Evolutionary conservation across 2,888 invertebrate genomes (phyloP), one percentile per base, ranked within the genome.

Genomic region (Drosophila trichaetosa): DNA sequence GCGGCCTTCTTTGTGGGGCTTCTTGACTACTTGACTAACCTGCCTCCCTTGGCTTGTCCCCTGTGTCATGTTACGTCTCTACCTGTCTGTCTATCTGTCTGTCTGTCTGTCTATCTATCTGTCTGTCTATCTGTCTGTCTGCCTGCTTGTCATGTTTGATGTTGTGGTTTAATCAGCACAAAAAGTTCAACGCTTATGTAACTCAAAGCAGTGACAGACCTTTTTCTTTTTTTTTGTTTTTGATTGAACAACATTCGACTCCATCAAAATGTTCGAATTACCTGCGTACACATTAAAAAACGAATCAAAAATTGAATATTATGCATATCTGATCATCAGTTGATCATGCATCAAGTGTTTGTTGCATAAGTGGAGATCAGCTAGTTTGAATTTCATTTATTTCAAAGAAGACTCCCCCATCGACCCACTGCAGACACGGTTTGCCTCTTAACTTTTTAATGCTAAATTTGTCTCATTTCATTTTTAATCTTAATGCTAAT

Each of bases 1-100:
- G 48, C 42, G 40, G 58, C 34, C 27, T 57, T 40, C 61, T 73
- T 82, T 82, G 69, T 80, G 58, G 64, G 82, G 80, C 80, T 81
- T 81, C 81, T 58, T 52, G 40, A 33, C 67, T 61, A 34, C 36
- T 42, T 16, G n/a, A 5, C 6, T 46, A 46, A 24, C 46, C 36
- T 46, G 46, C 33, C n/a, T 13, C 46, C n/a, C 62, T 57, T 48
- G 60, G 51, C 66, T 46, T 66, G 40, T 59, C 56, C 60, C 51
- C 51, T 73, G 80, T 74, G 74, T 80, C 74, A 62, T 61, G 63
- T 80, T 77, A 66, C 75, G 38, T 58, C 63, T 34, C 34, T 42
- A 11, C 11, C 48, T 33, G 38, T 42, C 48, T 53, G 2, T 21
- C 29, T 18, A 16, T 27, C 56, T 33, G 31, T 42, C 46, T 18